Evolutionary conservation across 2,113 vertebrate genomes (phyloP), one percentile per base, ranked within the genome.

Genomic region (Thunnus thynnus): DNA sequence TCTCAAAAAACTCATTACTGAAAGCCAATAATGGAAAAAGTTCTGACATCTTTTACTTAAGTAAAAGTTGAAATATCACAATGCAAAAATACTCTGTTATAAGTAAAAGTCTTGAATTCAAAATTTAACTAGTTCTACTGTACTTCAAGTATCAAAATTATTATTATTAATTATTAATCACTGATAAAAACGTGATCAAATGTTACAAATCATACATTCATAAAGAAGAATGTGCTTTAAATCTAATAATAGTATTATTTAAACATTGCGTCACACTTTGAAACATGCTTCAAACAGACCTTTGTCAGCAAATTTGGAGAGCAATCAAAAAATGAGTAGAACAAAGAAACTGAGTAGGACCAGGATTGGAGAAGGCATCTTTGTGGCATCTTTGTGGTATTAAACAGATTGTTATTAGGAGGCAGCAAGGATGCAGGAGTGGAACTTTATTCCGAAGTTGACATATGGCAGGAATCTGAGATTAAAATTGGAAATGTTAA

Each of bases 401-500:
- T 76, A 69, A 86, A 88, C 87, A 91, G 91, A 92, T 85, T 92
- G 85, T 73, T 83, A 80, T 84, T 86, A 86, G 84, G 58, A 78
- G 83, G 70, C 56, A 87, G 62, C 66, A 25, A 56, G 63, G 56
- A 82, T 68, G 27, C 72, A 82, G 74, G 58, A 85, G 80, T 41
- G 63, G 69, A 93, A 91, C 85, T 92, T 89, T 83, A 90, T 84
- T 93, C 84, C 69, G 63, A 91, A 84, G 85, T 60, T 90, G 88
- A 91, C 89, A 94, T 86, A 86, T 89, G 68, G 79, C 89, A 92
- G 36, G 70, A 92, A 86, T 93, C 84, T 85, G 80, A 92, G 89
- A 94, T 90, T 90, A 91, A 91, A 90, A 88, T 87, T 93, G 90
- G 86, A 93, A 94, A 95, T 92, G 90, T 90, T 90, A 85, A 88